Percentiles rank a stretch among this genome's conserved stretches.
phyloP scores from a whole-genome alignment of 2,113 vertebrate genomes.

The Centropristis striata region DNA sequence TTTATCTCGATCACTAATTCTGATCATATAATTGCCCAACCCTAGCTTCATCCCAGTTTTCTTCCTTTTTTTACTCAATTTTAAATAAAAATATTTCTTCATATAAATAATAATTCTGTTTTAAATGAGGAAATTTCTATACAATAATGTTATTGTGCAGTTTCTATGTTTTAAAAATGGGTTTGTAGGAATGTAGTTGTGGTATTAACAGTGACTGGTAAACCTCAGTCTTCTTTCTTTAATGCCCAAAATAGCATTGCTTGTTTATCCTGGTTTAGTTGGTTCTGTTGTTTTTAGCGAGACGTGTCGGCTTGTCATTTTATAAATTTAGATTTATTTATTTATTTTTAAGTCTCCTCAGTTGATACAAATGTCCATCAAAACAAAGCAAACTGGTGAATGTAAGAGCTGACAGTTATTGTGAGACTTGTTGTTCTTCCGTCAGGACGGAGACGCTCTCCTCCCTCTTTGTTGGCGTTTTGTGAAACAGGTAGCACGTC shows the following conservation, averaged over 20 bases:
- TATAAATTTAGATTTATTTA: background rate
- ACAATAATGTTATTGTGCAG: background rate
- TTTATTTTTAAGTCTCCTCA: background rate
- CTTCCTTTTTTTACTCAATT: background rate
- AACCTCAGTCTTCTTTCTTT: background rate
- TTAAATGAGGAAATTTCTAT: background rate
- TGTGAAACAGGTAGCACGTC: slow-evolving; percentile 28
- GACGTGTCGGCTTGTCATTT: background rate
- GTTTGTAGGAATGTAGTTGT: background rate
- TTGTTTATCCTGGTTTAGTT: background rate
- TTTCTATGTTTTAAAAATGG: background rate
- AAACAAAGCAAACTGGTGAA: slow-evolving; percentile 18
- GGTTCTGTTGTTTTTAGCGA: background rate
- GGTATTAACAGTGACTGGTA: too few relatives aligned
- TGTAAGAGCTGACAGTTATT: slow-evolving; percentile 15
- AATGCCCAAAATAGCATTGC: background rate
- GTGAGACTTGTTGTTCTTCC: slow-evolving; percentile 29
- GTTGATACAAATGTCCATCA: background rate
- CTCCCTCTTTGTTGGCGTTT: slow-evolving; percentile 44
- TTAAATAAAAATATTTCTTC: background rate
- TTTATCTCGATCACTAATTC: too few relatives aligned
- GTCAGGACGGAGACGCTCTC: slow-evolving; percentile 33
- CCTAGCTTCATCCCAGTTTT: too few relatives aligned
- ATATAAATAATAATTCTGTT: background rate
- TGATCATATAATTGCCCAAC: too few relatives aligned